phyloP scores from a whole-genome alignment of 1,140 invertebrate species.

The Pseudachorutes palmiensis region DNA sequence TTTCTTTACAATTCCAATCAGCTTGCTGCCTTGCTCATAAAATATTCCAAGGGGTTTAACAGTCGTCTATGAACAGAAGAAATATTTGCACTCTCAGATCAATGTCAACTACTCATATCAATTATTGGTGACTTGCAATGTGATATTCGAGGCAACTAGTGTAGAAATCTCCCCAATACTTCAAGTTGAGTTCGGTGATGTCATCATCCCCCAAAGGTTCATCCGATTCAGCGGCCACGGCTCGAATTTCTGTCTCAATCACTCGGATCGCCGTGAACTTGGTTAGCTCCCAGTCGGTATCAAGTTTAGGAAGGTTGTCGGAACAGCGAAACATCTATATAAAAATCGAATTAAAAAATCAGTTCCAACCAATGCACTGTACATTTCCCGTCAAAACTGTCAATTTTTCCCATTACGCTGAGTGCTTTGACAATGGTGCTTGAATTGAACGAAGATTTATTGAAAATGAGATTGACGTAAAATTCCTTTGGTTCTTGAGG shows the following conservation, averaged over 20 bases:
- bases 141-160: slow-evolving; percentile 37
- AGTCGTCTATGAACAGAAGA: slow-evolving; percentile 21
- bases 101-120: slow-evolving; percentile 12
- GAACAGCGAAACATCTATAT: slow-evolving; percentile 30
- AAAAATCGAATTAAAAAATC: no score
- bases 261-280: slow-evolving; percentile 31
- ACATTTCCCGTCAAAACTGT: no score
- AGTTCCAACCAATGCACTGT: no score
- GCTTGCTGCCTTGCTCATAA: slow-evolving; percentile 25
- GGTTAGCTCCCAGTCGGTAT: slow-evolving; percentile 30
- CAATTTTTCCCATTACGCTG: slow-evolving; percentile 18
- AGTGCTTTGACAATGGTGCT: slow-evolving; percentile 32
- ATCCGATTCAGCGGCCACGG: slow-evolving; percentile 17
- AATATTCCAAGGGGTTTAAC: slow-evolving; percentile 36
- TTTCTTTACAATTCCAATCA: slow-evolving; percentile 36
- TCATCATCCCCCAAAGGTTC: slow-evolving; percentile 29
- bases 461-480: slow-evolving; percentile 35
- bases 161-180: slow-evolving; percentile 34
- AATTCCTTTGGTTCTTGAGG: slow-evolving; percentile 30
- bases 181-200: slow-evolving; percentile 19
- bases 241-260: slow-evolving; percentile 30
- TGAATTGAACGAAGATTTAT: slow-evolving; percentile 31
- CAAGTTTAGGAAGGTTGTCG: slow-evolving; percentile 2
- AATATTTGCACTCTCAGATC: slow-evolving; percentile 14
- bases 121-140: slow-evolving; percentile 23